Base-by-base conservation (phyloP, 2,888 invertebrate genomes). In the Andrena bucephala region DNA sequence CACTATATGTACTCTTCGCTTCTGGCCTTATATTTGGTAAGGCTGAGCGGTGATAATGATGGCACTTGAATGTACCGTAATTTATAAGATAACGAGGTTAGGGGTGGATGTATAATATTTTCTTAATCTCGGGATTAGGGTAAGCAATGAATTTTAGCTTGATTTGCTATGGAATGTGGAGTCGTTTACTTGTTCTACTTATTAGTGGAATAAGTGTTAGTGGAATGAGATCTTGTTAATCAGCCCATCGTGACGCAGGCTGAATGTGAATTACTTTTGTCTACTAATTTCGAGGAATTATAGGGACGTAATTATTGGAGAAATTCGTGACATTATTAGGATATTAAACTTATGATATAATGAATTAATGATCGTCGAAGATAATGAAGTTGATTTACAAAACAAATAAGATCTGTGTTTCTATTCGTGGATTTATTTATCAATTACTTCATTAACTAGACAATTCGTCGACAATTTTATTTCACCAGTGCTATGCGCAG, bases 401-500 rank as follows among this genome's bases (percentile, higher is more conserved):
- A 42, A 16, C 4, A 16, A 42, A 42, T 42, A 42, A 16, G 0
- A 1, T 42, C 1, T 4, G 5, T 16, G 42, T 16, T 42, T 16
- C 42, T 42, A 42, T 42, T 42, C 27, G 2, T 16, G 59, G 59
- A 16, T 16, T 2, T 57, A 4, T 24, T 54, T 7, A 42, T 59
- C 5, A 60, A 48, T 31, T 60, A 13, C 20, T 50, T 27, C 8
- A 16, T 24, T 7, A 8, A 24, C 0, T 6, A 29, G 33, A n/a
- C n/a, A 10, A 66, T 59, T 59, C 1, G 4, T 1, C 2, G n/a
- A 24, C n/a, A 66, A 16, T 70, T 52, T 33, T 31, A 54, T 52
- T 77, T 29, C 50, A 24, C 8, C 3, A 70, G 62, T 10, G 16
- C 29, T 13, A n/a, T 16, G 20, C 13, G 85, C 81, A 78, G 89